These are phyloP conservation scores for Cydia splendana DNA, from an alignment of 1,140 invertebrate species.

Conservation along the genomic window DNA sequence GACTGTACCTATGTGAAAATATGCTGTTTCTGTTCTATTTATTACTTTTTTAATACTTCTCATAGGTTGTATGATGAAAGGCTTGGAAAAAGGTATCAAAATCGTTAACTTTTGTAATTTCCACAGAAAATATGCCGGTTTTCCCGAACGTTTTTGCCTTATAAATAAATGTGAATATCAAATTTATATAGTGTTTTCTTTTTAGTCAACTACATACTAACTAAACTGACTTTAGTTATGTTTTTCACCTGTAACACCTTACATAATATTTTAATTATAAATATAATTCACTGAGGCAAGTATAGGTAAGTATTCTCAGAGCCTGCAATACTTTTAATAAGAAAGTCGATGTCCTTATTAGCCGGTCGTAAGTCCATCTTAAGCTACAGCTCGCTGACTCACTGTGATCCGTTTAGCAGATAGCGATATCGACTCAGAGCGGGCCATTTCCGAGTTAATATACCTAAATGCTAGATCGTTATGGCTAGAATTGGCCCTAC, in stretches of 20 bases:
- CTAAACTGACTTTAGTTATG: too few relatives aligned
- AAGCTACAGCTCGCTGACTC: constrained; percentile 5
- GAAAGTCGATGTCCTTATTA: constrained; percentile 7
- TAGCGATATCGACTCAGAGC: background rate
- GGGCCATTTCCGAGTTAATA: background rate
- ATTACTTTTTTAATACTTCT: too few relatives aligned
- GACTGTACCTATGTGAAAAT: too few relatives aligned
- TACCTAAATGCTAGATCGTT: constrained; percentile 6
- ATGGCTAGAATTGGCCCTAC: background rate
- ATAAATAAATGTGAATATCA: too few relatives aligned
- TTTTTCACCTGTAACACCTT: background rate
- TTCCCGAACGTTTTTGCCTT: too few relatives aligned
- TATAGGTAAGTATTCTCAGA: background rate
- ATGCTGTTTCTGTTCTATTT: too few relatives aligned
- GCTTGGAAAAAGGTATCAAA: too few relatives aligned
- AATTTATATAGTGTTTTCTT: too few relatives aligned
- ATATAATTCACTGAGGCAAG: background rate
- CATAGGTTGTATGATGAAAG: too few relatives aligned
- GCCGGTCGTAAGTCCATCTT: background rate
- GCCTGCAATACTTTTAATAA: constrained; percentile 9
- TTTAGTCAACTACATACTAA: too few relatives aligned
- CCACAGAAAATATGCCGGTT: too few relatives aligned
- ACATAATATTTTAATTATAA: background rate
- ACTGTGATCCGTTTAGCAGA: constrained; percentile 3
- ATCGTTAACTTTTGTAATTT: too few relatives aligned